Base-by-base conservation (phyloP, 2,888 invertebrate species). In the Phyllotreta striolata region DNA sequence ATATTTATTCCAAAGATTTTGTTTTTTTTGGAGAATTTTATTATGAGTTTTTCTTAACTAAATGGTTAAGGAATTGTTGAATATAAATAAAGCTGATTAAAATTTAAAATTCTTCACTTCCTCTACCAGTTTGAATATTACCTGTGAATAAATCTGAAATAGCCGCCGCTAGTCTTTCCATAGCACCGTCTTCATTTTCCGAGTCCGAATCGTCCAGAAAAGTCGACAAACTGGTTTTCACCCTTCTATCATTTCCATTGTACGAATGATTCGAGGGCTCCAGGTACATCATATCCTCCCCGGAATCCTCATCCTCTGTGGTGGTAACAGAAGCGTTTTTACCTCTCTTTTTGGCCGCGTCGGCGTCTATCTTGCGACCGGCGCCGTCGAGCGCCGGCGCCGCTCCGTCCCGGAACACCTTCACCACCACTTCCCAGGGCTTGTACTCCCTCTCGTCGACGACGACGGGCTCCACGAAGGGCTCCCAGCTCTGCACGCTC, bases 101-200 rank as follows among this genome's bases (percentile, higher is more conserved):
- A 47, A 38, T 24, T 8, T 13, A n/a, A n/a, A n/a, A n/a, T n/a
- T n/a, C n/a, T n/a, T n/a, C n/a, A n/a, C n/a, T n/a, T n/a, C n/a
- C n/a, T n/a, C 56, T 49, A 51, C 58, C 12, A 37, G n/a, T n/a
- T n/a, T n/a, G n/a, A 3, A 24, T 44, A 72, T 83, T 81, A 89
- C 88, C 90, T 60, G 91, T 91, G 80, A 93, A 92, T 63, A 93
- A 81, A 82, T 91, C 90, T 10, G 89, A 88, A 67, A 91, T 89
- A n/a, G 90, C 90, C 55, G 86, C 86, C 0, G 89, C 86, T 47
- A 91, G 79, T 75, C 90, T 90, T 71, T 90, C 90, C 82, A 89
- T 86, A 1, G 87, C 83, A 0, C 87, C 87, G 73, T 85, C 87
- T 72, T 91, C 91, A 72, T 89, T 89, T 70, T 91, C 91, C 0